phyloP scores from a whole-genome alignment of 2,888 invertebrate genomes.

The Prosapia bicincta region DNA sequence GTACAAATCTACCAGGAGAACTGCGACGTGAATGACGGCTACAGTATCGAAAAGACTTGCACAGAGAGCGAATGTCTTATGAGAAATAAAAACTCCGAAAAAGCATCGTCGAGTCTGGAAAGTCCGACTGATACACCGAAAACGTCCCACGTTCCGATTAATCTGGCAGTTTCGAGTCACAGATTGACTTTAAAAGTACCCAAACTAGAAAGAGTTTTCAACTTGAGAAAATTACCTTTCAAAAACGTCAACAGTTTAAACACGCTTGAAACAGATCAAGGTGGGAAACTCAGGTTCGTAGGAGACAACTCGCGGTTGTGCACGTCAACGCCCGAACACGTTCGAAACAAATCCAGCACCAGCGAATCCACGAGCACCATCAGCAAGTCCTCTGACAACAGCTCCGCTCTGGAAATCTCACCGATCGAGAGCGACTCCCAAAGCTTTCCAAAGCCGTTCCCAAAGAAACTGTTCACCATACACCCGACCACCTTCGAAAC shows the following conservation, averaged over 20 bases:
- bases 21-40: not conserved
- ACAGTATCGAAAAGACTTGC: not conserved
- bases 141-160: slow-evolving; percentile 8
- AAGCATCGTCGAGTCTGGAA: too few relatives aligned
- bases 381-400: slow-evolving; percentile 14
- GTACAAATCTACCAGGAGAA: not conserved
- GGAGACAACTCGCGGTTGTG: slow-evolving; percentile 6
- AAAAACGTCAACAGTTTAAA: not conserved
- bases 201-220: not conserved
- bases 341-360: not conserved
- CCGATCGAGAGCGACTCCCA: slow-evolving; percentile 16
- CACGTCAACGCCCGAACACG: slow-evolving; percentile 11
- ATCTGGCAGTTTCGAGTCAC: not conserved
- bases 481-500: slow-evolving; percentile 17
- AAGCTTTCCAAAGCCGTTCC: slow-evolving; percentile 11
- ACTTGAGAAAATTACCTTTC: not conserved
- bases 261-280: not conserved
- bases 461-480: slow-evolving; percentile 20
- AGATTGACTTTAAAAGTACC: slow-evolving; percentile 11
- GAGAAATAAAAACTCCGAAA: not conserved
- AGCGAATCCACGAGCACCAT: slow-evolving; percentile 11
- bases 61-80: not conserved
- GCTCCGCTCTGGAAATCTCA: slow-evolving; percentile 2
- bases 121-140: slow-evolving; percentile 8
- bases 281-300: not conserved